Conservation (phyloP, 1,140 invertebrate species). For the Chironomus tepperi region DNA sequence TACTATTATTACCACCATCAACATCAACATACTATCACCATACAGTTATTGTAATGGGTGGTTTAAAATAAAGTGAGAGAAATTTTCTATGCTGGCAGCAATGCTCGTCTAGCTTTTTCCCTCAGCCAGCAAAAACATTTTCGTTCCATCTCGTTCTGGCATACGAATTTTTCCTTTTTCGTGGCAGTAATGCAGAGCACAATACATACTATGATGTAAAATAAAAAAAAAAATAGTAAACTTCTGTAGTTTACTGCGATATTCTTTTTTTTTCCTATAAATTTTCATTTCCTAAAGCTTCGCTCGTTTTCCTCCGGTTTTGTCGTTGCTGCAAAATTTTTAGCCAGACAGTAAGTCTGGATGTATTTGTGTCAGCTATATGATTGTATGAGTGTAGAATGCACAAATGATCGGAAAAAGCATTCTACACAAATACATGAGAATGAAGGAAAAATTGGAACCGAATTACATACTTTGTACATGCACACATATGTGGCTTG, state of each 20-base stretch:
- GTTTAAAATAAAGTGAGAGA: background rate
- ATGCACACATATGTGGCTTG: no score
- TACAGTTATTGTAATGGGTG: background rate
- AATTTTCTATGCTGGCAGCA: background rate
- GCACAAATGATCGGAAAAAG: background rate
- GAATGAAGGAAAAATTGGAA: background rate
- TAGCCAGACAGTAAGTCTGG: background rate
- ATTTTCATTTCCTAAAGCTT: constrained; percentile 11
- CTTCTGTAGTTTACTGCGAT: background rate
- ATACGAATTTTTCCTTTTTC: background rate
- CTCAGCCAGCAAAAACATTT: background rate
- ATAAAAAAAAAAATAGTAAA: background rate
- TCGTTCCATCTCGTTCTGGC: background rate
- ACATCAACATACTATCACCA: no score
- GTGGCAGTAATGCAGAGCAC: background rate
- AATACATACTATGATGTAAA: background rate
- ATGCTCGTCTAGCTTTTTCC: background rate
- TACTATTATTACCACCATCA: no score
- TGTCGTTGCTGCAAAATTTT: background rate
- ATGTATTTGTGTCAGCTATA: no score
- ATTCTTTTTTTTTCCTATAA: background rate
- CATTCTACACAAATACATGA: background rate
- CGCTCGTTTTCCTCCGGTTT: no score
- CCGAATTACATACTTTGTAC: background rate
- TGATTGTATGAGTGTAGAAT: background rate